phyloP scores from a whole-genome alignment of 2,797 vertebrate species.

The Spinus olivaceus region DNA sequence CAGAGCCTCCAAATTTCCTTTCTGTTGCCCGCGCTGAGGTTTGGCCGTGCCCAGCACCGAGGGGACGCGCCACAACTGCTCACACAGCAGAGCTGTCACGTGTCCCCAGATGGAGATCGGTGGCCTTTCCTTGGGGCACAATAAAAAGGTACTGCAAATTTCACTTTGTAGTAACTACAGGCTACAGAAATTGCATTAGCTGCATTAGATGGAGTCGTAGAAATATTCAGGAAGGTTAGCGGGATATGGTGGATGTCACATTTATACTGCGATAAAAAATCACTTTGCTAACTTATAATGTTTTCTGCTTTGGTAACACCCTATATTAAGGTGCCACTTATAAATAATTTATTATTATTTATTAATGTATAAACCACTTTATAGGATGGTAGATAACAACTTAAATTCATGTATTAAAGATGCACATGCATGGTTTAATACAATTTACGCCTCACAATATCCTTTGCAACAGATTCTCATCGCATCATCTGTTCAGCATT shows the following conservation, averaged over 20 bases:
- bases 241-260: conserved; percentile 60
- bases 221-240: conserved; percentile 69
- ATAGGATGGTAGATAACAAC: conserved; percentile 75
- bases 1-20: conserved; percentile 12
- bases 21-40: conserved; percentile 50
- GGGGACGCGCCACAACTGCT: neutral
- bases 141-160: conserved; percentile 69
- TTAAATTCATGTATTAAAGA: conserved; percentile 83
- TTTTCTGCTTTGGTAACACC: conserved; percentile 74
- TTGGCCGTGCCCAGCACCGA: conserved; percentile 69
- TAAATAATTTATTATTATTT: conserved; percentile 80
- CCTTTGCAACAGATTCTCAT: conserved; percentile 77
- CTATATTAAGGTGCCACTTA: conserved; percentile 77
- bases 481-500: conserved; percentile 77
- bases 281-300: conserved; percentile 74
- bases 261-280: conserved; percentile 76
- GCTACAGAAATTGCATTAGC: conserved; percentile 74
- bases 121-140: conserved; percentile 68
- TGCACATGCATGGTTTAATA: conserved; percentile 77
- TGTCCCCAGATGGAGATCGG: neutral
- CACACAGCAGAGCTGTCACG: conserved; percentile 16
- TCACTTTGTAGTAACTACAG: conserved; percentile 67
- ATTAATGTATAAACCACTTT: conserved; percentile 79
- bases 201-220: conserved; percentile 68
- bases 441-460: conserved; percentile 78